phyloP scores from a whole-genome alignment of 2,888 invertebrate genomes.

The Metalampra italica region DNA sequence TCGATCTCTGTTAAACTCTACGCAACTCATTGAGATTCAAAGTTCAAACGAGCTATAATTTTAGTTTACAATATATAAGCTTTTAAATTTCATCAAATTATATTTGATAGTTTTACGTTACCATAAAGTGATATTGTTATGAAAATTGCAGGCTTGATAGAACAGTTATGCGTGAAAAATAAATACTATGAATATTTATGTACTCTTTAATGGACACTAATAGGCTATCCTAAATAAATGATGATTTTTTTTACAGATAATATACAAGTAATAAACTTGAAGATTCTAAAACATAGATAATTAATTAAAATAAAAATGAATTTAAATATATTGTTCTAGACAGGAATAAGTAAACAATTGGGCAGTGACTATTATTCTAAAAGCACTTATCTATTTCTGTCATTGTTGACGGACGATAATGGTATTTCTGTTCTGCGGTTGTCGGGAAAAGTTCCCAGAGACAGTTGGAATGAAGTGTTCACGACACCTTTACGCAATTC shows the following conservation, averaged over 20 bases:
- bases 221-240: conserved; percentile 3
- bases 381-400: conserved; percentile 43
- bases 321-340: neutral
- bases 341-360: conserved; percentile 5
- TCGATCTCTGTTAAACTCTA: no score
- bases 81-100: no score
- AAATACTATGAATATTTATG: no score
- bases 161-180: neutral
- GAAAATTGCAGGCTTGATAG: no score
- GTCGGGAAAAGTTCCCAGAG: conserved; percentile 55
- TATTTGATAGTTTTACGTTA: no score
- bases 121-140: no score
- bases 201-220: conserved; percentile 5
- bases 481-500: conserved; percentile 73
- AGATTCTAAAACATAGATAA: no score
- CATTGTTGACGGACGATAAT: conserved; percentile 59
- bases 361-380: conserved; percentile 29
- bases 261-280: neutral
- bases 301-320: no score
- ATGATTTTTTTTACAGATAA: neutral
- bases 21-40: no score
- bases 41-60: no score
- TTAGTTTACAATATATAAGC: neutral
- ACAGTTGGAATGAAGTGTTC: conserved; percentile 60
- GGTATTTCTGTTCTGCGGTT: conserved; percentile 55